Conservation (phyloP, 1,140 invertebrate species). For the Drosophila seguyi region DNA sequence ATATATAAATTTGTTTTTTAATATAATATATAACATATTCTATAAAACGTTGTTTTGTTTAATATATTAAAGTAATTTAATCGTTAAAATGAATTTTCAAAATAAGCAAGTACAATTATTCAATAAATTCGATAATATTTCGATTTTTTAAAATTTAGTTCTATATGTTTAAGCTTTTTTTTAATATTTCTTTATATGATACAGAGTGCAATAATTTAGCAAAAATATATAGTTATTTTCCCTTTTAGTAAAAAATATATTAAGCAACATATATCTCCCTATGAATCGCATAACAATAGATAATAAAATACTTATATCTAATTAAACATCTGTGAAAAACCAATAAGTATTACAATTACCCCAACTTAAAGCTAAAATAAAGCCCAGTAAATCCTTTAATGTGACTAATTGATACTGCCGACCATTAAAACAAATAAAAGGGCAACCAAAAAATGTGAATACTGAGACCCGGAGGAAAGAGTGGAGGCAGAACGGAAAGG, state of each 20-base stretch:
- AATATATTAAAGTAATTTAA: no score
- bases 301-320: neutral
- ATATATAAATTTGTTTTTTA: no score
- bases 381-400: constrained; percentile 57
- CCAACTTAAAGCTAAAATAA: constrained; percentile 3
- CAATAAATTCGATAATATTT: no score
- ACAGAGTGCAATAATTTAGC: no score
- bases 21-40: no score
- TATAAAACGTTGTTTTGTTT: no score
- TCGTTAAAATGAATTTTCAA: no score
- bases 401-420: constrained; percentile 57
- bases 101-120: no score
- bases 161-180: no score
- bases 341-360: neutral
- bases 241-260: neutral
- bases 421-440: constrained; percentile 55
- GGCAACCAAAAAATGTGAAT: constrained; percentile 11
- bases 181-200: no score
- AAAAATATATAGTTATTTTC: neutral
- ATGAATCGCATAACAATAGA: no score
- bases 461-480: neutral
- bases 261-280: neutral
- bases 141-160: no score
- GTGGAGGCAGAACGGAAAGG: constrained; percentile 10
- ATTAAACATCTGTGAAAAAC: neutral